phyloP scores from a whole-genome alignment of 2,888 invertebrate genomes.

The Bursaphelenchus okinawaensis region DNA sequence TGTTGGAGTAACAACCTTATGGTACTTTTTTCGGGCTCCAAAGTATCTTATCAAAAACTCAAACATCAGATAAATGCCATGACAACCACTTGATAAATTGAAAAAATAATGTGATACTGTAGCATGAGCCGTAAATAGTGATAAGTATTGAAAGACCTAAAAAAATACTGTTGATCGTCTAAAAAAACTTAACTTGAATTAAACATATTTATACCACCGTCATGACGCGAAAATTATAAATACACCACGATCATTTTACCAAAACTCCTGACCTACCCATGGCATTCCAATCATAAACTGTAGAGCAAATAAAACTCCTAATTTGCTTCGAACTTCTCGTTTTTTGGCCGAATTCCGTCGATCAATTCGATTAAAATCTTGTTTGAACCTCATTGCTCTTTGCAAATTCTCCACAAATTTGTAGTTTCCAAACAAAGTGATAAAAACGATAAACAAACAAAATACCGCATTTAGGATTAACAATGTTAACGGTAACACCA shows the following conservation, averaged over 20 bases:
- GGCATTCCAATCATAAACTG: conserved; percentile 42
- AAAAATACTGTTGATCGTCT: no score
- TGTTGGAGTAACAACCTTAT: no score
- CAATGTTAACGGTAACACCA: conserved; percentile 37
- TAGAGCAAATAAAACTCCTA: conserved; percentile 35
- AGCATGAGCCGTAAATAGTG: conserved; percentile 33
- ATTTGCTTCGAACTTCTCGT: conserved; percentile 6
- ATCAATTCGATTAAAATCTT: background rate
- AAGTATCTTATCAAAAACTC: background rate
- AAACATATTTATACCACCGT: no score
- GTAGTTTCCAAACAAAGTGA: conserved; percentile 5
- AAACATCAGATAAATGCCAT: conserved; percentile 19
- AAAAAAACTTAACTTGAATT: no score
- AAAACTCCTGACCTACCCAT: conserved; percentile 42
- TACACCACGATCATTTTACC: no score
- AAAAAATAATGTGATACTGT: conserved; percentile 45
- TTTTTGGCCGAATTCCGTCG: background rate
- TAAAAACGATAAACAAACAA: conserved; percentile 33
- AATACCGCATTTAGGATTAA: conserved; percentile 36
- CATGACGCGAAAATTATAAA: no score
- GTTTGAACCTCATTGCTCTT: background rate
- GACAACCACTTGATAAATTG: conserved; percentile 41
- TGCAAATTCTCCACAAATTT: conserved; percentile 26
- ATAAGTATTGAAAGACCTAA: conserved; percentile 44
- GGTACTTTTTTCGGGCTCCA: no score